A percentile compares a stretch with the other conserved stretches of the same genome.
phyloP scores from a whole-genome alignment of 2,888 invertebrate species.

The Octodonta nipae region DNA sequence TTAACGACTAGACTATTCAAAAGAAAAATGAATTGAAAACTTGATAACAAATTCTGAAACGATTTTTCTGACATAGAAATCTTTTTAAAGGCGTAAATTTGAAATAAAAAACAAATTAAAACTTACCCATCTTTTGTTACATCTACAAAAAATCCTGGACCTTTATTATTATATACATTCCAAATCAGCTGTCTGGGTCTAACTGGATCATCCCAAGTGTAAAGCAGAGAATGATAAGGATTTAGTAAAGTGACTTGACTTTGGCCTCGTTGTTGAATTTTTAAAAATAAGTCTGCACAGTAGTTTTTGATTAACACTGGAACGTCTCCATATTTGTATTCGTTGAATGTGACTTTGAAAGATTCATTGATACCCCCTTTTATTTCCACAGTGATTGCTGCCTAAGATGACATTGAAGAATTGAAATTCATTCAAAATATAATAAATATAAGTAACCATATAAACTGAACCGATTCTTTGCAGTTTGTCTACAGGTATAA shows the following conservation, averaged over 20 bases:
- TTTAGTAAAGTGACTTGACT: slow-evolving; percentile 59
- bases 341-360: slow-evolving; percentile 60
- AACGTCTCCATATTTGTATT: slow-evolving; percentile 64
- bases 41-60: no score
- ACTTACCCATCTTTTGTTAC: slow-evolving; percentile 53
- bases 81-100: no score
- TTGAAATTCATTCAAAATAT: slow-evolving; percentile 18
- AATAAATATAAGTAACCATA: slow-evolving; percentile 2
- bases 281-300: slow-evolving; percentile 67
- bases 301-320: slow-evolving; percentile 74
- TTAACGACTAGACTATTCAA: no score
- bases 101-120: no score
- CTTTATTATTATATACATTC: slow-evolving; percentile 72
- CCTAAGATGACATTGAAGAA: no score
- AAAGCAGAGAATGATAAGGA: slow-evolving; percentile 61
- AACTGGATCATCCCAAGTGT: slow-evolving; percentile 77
- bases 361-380: slow-evolving; percentile 60
- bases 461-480: background rate
- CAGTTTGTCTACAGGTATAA: background rate
- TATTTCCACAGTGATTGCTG: slow-evolving; percentile 57
- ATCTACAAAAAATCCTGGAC: slow-evolving; percentile 57
- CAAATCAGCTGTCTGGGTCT: slow-evolving; percentile 58
- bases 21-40: no score
- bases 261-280: slow-evolving; percentile 54
- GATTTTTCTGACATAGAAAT: no score